These are phyloP conservation scores for Prosopocoilus inquinatus DNA, from an alignment of 2,888 invertebrate species.

Conservation along the genomic window DNA sequence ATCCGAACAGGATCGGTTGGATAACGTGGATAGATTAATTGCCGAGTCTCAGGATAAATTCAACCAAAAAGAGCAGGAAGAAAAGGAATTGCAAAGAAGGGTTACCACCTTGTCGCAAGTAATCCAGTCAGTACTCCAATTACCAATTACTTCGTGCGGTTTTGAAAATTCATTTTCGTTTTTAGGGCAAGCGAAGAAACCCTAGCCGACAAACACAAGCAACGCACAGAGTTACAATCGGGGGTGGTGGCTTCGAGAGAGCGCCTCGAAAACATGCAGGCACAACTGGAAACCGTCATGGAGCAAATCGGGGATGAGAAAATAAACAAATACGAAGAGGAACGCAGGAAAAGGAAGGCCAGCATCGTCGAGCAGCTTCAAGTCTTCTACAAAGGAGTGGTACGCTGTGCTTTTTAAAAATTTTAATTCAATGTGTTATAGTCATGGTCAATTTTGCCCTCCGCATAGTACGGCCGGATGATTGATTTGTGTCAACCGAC, in stretches of 20 bases:
- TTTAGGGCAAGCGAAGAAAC: conserved; percentile 80
- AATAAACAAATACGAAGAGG: conserved; percentile 97
- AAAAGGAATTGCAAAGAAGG: conserved; percentile 90
- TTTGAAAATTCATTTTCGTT: conserved; percentile 4
- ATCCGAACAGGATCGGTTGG: conserved; percentile 91
- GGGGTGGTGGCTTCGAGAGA: conserved; percentile 91
- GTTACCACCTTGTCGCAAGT: conserved; percentile 94
- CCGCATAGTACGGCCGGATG: conserved; percentile 81
- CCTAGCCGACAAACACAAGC: conserved; percentile 81
- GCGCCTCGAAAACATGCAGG: conserved; percentile 79
- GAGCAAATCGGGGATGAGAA: conserved; percentile 92
- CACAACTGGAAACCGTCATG: conserved; percentile 81
- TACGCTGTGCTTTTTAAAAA: conserved; percentile 46
- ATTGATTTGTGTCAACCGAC: conserved; percentile 99
- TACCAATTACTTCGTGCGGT: no score
- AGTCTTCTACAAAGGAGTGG: conserved; percentile 93
- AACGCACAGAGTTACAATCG: conserved; percentile 79
- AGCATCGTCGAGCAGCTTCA: conserved; percentile 98
- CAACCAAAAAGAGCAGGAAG: conserved; percentile 87
- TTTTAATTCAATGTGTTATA: no score
- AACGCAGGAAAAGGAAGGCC: conserved; percentile 89
- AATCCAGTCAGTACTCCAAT: conserved; percentile 57
- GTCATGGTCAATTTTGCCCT: no score
- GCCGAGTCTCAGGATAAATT: conserved; percentile 88
- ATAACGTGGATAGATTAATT: conserved; percentile 86